Percentiles rank a stretch among this genome's conserved stretches.
Conservation (phyloP, 2,113 vertebrate species). For the Desmodus rotundus region DNA sequence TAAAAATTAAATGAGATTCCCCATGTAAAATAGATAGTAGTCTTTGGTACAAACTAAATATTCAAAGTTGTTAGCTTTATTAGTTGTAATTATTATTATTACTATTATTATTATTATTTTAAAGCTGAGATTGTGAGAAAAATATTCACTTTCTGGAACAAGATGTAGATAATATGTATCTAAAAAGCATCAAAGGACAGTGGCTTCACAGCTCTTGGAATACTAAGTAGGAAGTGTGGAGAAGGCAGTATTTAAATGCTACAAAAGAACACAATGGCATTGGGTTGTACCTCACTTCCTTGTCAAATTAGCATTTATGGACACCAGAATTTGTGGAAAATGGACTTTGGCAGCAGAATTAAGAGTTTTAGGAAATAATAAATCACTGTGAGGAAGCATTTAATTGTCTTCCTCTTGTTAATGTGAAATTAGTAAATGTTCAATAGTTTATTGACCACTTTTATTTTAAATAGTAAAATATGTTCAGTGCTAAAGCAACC, state of each 20-base stretch:
- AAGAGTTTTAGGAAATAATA: background rate
- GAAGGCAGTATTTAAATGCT: conserved; percentile 69
- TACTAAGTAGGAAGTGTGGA: conserved; percentile 65
- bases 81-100: background rate
- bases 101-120: background rate
- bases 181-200: conserved; percentile 69
- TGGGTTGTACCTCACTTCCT: conserved; percentile 56
- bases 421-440: background rate
- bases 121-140: background rate
- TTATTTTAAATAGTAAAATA: conserved; percentile 12
- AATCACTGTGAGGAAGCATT: background rate
- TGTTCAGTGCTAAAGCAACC: background rate
- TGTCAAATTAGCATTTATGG: conserved; percentile 53
- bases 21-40: background rate
- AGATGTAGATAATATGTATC: conserved; percentile 21
- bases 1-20: background rate
- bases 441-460: background rate
- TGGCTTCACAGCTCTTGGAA: conserved; percentile 68
- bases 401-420: background rate
- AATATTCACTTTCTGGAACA: conserved; percentile 17
- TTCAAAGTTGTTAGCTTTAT: conserved; percentile 2
- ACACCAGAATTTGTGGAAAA: conserved; percentile 61
- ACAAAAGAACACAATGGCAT: conserved; percentile 45
- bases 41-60: background rate
- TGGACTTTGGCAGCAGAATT: conserved; percentile 43